Conservation (phyloP, 1,140 invertebrate genomes). For the Caenorhabditis remanei region DNA sequence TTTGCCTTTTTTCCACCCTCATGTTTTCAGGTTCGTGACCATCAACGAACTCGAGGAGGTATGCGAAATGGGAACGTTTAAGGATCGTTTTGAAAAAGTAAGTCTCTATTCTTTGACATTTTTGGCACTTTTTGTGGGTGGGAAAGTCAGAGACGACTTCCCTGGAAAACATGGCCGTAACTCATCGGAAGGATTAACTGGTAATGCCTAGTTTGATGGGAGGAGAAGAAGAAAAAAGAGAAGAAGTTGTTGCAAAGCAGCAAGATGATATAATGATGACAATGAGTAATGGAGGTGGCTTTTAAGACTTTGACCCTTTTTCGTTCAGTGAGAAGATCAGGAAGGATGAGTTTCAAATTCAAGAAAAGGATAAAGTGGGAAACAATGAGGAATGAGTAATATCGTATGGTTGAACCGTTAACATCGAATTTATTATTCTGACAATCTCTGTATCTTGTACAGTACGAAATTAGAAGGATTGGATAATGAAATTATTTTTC, state of each 20-base stretch:
- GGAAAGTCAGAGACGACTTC: background rate
- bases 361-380: background rate
- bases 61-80: slow-evolving; percentile 45
- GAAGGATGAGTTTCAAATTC: background rate
- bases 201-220: slow-evolving; percentile 23
- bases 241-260: slow-evolving; percentile 5
- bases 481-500: no score
- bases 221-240: background rate
- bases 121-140: background rate
- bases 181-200: slow-evolving; percentile 23
- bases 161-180: slow-evolving; percentile 16
- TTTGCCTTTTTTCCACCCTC: background rate
- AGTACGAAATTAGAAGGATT: no score
- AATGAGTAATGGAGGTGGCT: slow-evolving; percentile 37
- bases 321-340: no score
- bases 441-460: no score
- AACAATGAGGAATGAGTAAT: no score
- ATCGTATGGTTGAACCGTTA: no score
- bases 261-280: slow-evolving; percentile 7
- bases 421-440: no score
- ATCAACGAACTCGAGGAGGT: slow-evolving; percentile 42
- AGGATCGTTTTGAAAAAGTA: slow-evolving; percentile 51
- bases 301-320: slow-evolving; percentile 3
- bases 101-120: background rate
- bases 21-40: slow-evolving; percentile 34